Conservation (phyloP, 2,797 vertebrate species). For the Fundulus diaphanus region DNA sequence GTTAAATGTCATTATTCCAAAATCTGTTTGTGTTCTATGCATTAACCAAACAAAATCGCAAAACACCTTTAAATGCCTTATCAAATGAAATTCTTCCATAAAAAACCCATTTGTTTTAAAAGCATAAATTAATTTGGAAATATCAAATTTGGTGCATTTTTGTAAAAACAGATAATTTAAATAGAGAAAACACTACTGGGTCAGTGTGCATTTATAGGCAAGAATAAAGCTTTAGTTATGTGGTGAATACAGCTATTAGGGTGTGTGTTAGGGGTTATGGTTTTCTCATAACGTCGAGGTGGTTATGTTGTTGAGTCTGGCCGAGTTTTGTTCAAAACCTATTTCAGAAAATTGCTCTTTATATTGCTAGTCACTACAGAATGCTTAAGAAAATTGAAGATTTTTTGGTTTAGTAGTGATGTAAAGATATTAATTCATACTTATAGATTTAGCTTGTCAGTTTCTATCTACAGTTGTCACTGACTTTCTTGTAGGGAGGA, state of each 20-base stretch:
- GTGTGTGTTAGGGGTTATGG: constrained; percentile 6
- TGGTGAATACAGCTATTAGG: constrained; percentile 10
- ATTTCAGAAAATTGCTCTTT: constrained; percentile 42
- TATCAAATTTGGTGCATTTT: not conserved
- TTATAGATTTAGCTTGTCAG: constrained; percentile 23
- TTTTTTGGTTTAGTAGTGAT: constrained; percentile 27
- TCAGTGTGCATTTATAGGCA: not conserved
- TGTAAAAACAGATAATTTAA: not conserved
- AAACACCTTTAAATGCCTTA: not conserved
- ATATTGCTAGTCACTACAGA: constrained; percentile 20
- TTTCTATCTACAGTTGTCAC: constrained; percentile 1
- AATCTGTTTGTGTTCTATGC: not conserved
- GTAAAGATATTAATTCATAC: constrained; percentile 10
- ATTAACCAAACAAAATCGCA: not conserved
- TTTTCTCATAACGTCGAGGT: constrained; percentile 21
- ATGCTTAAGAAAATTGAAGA: constrained; percentile 11
- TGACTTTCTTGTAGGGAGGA: not conserved
- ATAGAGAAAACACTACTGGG: not conserved
- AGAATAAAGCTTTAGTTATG: constrained; percentile 11
- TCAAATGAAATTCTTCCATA: not conserved
- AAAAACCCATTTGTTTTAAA: not conserved
- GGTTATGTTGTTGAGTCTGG: constrained; percentile 28
- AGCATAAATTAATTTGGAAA: not conserved
- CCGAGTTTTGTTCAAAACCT: constrained; percentile 29
- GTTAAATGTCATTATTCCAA: not conserved